A percentile compares a stretch with the other conserved stretches of the same genome.
Conservation (phyloP, 2,113 vertebrate genomes). For the Spea bombifrons region DNA sequence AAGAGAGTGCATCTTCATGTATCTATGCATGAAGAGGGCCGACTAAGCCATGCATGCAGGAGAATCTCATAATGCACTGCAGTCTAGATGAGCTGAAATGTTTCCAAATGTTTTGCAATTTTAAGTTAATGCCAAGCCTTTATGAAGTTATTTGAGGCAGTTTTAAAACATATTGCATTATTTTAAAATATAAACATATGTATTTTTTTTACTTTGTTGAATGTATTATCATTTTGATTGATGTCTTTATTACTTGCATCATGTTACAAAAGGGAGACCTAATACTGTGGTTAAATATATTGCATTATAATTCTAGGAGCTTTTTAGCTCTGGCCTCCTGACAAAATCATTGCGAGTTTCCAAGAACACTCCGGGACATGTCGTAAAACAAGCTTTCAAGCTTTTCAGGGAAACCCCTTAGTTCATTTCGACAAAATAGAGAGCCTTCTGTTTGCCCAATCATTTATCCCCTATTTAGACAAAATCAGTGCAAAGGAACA, state of each 20-base stretch:
- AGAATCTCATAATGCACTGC: too few species aligned
- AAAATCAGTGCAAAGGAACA: constrained; percentile 29
- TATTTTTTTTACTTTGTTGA: too few species aligned
- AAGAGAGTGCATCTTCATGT: too few species aligned
- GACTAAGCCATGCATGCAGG: too few species aligned
- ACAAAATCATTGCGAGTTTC: background rate
- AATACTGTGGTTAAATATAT: background rate
- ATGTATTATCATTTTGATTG: too few species aligned
- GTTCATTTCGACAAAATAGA: constrained; percentile 24
- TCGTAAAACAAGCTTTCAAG: constrained; percentile 14
- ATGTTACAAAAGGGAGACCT: background rate
- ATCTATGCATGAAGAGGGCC: too few species aligned
- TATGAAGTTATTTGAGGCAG: too few species aligned
- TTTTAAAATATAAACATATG: too few species aligned
- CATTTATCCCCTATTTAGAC: constrained; percentile 24
- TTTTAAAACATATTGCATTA: too few species aligned
- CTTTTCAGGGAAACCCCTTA: constrained; percentile 19
- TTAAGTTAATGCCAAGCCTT: too few species aligned
- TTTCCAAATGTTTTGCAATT: too few species aligned
- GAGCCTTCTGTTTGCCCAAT: background rate
- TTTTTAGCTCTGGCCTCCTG: background rate
- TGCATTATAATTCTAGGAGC: background rate
- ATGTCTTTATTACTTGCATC: background rate
- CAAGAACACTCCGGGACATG: background rate
- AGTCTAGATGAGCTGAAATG: too few species aligned